Conservation (phyloP, 2,888 invertebrate species). For the Byasa hedistus region DNA sequence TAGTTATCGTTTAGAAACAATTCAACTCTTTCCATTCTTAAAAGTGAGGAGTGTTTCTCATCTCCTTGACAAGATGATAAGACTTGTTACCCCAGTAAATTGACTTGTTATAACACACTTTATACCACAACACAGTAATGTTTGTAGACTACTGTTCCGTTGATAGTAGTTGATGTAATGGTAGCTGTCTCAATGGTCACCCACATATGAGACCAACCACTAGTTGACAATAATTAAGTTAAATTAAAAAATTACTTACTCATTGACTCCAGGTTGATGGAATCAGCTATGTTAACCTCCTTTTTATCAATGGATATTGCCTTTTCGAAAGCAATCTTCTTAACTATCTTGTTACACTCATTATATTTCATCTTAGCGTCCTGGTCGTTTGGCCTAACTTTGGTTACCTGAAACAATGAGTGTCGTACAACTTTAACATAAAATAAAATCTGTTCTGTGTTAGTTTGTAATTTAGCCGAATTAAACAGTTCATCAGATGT, state of each 20-base stretch:
- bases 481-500: background rate
- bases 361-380: constrained; percentile 95
- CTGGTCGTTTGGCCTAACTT: constrained; percentile 94
- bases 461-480: too few species aligned
- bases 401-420: constrained; percentile 86
- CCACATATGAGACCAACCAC: too few species aligned
- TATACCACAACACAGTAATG: too few species aligned
- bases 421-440: background rate
- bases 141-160: too few species aligned
- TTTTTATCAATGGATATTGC: constrained; percentile 97
- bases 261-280: constrained; percentile 94
- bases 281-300: constrained; percentile 92
- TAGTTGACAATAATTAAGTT: constrained; percentile 27
- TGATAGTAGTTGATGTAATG: too few species aligned
- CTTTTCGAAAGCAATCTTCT: constrained; percentile 96
- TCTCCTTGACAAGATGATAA: too few species aligned
- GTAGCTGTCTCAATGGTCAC: too few species aligned
- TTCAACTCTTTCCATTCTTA: too few species aligned
- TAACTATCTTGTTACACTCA: constrained; percentile 98
- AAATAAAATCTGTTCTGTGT: background rate
- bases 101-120: too few species aligned
- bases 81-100: too few species aligned
- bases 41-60: too few species aligned
- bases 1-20: too few species aligned
- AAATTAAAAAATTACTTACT: constrained; percentile 78